phyloP scores from a whole-genome alignment of 2,888 invertebrate species.

The Parascotia fuliginaria region DNA sequence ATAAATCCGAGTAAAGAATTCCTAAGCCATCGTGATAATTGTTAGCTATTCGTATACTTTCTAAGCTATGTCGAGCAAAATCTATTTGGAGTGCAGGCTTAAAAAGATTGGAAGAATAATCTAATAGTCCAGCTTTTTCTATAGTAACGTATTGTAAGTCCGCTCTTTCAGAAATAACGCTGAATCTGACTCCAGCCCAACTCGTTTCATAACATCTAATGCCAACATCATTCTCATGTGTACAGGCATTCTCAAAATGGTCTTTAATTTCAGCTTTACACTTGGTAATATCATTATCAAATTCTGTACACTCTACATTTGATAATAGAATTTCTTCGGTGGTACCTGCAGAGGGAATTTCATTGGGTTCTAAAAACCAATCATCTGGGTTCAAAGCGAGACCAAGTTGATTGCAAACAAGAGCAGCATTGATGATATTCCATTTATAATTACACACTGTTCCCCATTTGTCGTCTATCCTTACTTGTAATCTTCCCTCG shows the following conservation, averaged over 20 bases:
- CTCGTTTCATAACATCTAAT: constrained; percentile 95
- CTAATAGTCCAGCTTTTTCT: constrained; percentile 96
- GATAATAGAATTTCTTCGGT: constrained; percentile 92
- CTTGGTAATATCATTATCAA: constrained; percentile 95
- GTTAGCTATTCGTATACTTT: constrained; percentile 92
- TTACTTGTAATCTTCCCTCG: constrained; percentile 95
- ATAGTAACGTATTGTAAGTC: constrained; percentile 95
- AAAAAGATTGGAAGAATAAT: constrained; percentile 94
- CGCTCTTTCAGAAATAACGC: constrained; percentile 94
- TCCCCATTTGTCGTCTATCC: constrained; percentile 96
- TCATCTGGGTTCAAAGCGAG: constrained; percentile 96
- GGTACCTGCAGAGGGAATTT: constrained; percentile 92
- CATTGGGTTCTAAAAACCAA: constrained; percentile 93
- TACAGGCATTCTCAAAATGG: constrained; percentile 95
- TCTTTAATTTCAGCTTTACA: constrained; percentile 92
- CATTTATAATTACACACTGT: constrained; percentile 99
- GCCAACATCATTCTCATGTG: constrained; percentile 94
- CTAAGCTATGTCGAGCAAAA: constrained; percentile 92
- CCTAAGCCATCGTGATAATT: constrained; percentile 98
- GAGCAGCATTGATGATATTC: constrained; percentile 95
- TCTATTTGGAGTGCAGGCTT: constrained; percentile 96
- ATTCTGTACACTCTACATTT: constrained; percentile 95
- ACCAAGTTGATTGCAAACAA: constrained; percentile 98
- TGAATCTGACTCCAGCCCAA: constrained; percentile 97
- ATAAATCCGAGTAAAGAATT: constrained; percentile 97